Evolutionary conservation across 2,797 vertebrate species (phyloP).

Genomic region (Gambelia wislizenii): DNA sequence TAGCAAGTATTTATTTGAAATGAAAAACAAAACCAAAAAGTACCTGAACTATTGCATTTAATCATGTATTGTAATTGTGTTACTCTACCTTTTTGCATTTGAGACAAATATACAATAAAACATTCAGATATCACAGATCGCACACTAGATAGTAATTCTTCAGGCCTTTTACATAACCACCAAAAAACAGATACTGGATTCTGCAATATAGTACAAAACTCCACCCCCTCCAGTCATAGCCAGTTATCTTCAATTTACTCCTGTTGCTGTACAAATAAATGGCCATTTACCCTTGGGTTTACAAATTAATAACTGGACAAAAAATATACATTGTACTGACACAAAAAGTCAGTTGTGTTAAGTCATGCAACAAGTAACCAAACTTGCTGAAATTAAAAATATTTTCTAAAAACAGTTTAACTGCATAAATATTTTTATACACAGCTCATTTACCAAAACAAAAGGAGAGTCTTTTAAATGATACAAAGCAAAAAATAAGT

Average conservation of each 20-base stretch:
- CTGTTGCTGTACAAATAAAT: conserved; percentile 90
- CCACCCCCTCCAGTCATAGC: conserved; percentile 85
- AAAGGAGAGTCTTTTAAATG: conserved; percentile 87
- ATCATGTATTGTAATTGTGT: conserved; percentile 90
- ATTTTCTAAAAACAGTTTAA: conserved; percentile 92
- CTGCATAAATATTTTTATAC: conserved; percentile 99
- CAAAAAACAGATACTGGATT: conserved; percentile 86
- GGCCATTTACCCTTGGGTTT: conserved; percentile 83
- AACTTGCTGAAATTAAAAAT: conserved; percentile 99
- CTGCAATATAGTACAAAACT: conserved; percentile 93
- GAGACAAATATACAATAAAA: conserved; percentile 98
- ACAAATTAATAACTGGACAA: conserved; percentile 87
- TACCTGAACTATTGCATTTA: conserved; percentile 98
- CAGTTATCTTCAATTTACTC: conserved; percentile 85
- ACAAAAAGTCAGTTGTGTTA: conserved; percentile 99
- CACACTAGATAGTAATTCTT: conserved; percentile 94
- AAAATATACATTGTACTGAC: conserved; percentile 98
- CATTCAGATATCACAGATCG: conserved; percentile 98
- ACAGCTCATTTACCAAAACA: conserved; percentile 90
- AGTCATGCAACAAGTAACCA: conserved; percentile 99
- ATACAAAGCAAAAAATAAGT: conserved; percentile 86
- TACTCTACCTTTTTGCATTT: conserved; percentile 92
- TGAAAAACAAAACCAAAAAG: conserved; percentile 89
- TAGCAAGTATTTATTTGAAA: conserved; percentile 99
- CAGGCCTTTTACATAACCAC: conserved; percentile 94